Evolutionary conservation across 2,888 invertebrate species (phyloP).

Genomic region (Drosophila leonis): DNA sequence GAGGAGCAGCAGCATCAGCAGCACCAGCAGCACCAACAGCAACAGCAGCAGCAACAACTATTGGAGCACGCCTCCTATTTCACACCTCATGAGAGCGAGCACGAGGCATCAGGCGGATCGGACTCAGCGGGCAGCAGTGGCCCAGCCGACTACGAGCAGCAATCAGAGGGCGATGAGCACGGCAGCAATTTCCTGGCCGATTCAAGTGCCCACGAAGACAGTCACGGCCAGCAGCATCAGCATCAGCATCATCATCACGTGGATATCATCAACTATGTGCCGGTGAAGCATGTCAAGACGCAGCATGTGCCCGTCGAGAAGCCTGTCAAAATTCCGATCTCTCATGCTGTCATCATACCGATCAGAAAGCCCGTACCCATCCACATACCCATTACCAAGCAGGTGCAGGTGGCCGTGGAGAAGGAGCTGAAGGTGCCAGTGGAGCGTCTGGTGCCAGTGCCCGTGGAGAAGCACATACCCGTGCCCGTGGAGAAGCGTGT

Average conservation of each 20-base stretch:
- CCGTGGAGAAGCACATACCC: slow-evolving; percentile 90
- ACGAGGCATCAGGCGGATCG: slow-evolving; percentile 8
- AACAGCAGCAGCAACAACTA: slow-evolving; percentile 60
- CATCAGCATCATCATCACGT: slow-evolving; percentile 82
- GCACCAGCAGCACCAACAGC: slow-evolving; percentile 61
- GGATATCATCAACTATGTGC: slow-evolving; percentile 88
- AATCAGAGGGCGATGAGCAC: slow-evolving; percentile 66
- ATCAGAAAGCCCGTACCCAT: slow-evolving; percentile 92
- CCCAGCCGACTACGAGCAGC: slow-evolving; percentile 57
- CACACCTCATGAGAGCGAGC: slow-evolving; percentile 27
- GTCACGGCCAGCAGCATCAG: slow-evolving; percentile 45
- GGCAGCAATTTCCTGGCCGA: slow-evolving; percentile 70
- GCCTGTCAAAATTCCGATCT: slow-evolving; percentile 91
- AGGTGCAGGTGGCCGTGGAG: slow-evolving; percentile 90
- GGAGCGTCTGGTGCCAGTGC: slow-evolving; percentile 89
- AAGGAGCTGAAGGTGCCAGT: slow-evolving; percentile 88
- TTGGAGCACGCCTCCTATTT: slow-evolving; percentile 51
- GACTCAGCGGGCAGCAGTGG: slow-evolving; percentile 34
- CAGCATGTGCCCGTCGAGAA: slow-evolving; percentile 90
- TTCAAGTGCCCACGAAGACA: slow-evolving; percentile 51
- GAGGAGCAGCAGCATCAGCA: slow-evolving; percentile 55
- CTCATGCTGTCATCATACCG: slow-evolving; percentile 91
- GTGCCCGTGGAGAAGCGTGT: slow-evolving; percentile 92
- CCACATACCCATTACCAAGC: slow-evolving; percentile 90
- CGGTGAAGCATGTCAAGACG: slow-evolving; percentile 90